Conservation (phyloP, 92 coral and sea anemone species). For the Actinostola sp. region DNA sequence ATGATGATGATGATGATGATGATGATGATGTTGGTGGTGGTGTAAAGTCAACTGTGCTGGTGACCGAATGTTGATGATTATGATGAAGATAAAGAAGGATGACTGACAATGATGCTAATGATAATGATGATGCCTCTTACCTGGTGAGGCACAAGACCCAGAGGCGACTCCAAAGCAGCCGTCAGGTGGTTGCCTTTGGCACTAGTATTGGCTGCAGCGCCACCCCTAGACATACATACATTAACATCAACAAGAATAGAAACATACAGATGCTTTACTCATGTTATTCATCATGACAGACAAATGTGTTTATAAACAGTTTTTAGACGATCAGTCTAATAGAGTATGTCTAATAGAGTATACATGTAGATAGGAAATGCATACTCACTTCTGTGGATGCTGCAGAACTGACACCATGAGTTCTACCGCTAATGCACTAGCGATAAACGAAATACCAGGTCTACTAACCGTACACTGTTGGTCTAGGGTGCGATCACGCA, state of each 20-base stretch:
- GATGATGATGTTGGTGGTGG: too few relatives aligned
- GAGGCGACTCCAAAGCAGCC: conserved; percentile 78
- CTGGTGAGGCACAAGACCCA: conserved; percentile 98
- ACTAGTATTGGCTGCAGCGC: conserved; percentile 92
- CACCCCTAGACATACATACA: conserved; percentile 51
- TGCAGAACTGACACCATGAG: conserved; percentile 83
- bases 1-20: too few relatives aligned
- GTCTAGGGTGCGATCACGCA: conserved; percentile 94
- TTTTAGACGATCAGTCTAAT: too few relatives aligned
- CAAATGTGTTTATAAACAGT: too few relatives aligned
- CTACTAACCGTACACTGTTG: conserved; percentile 99
- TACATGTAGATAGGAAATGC: too few relatives aligned
- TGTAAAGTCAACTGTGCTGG: too few relatives aligned
- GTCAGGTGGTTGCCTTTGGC: conserved; percentile 91
- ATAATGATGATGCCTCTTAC: conserved; percentile 19
- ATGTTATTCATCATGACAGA: too few relatives aligned
- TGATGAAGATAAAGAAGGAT: background rate
- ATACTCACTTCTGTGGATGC: conserved; percentile 70
- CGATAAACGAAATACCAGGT: conserved; percentile 90
- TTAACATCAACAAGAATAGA: too few relatives aligned
- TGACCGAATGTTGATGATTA: too few relatives aligned
- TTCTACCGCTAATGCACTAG: conserved; percentile 93
- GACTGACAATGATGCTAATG: background rate
- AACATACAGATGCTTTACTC: too few relatives aligned
- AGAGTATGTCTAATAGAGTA: too few relatives aligned